phyloP scores from a whole-genome alignment of 2,797 vertebrate species.

The Rhincodon typus region DNA sequence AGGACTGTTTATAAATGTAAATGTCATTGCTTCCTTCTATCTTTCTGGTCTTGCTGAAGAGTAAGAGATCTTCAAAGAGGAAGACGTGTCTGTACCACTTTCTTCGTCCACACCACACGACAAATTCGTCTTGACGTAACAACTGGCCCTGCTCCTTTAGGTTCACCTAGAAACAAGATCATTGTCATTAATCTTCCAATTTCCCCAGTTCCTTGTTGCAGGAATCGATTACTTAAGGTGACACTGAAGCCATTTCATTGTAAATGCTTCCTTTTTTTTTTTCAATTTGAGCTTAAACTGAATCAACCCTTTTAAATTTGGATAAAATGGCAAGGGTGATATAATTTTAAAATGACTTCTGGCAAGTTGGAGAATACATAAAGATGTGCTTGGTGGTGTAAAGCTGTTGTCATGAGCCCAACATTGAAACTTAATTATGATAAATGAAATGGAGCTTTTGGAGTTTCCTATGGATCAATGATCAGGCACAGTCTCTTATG shows the following conservation, averaged over 20 bases:
- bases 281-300: neutral
- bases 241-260: neutral
- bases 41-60: conserved; percentile 70
- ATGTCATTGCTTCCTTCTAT: conserved; percentile 64
- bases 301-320: neutral
- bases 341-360: neutral
- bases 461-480: neutral
- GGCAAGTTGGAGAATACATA: neutral
- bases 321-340: neutral
- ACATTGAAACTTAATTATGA: neutral
- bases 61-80: conserved; percentile 68
- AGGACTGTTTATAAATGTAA: conserved; percentile 71
- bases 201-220: neutral
- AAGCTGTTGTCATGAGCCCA: neutral
- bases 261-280: neutral
- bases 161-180: conserved; percentile 57
- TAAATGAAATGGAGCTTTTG: neutral
- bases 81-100: conserved; percentile 67
- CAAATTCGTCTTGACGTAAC: conserved; percentile 65
- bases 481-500: neutral
- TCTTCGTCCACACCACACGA: conserved; percentile 63
- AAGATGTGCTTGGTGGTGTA: neutral
- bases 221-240: neutral
- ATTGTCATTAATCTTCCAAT: neutral
- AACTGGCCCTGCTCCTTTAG: conserved; percentile 70